phyloP scores from a whole-genome alignment of 1,140 invertebrate genomes.

The Musca domestica region DNA sequence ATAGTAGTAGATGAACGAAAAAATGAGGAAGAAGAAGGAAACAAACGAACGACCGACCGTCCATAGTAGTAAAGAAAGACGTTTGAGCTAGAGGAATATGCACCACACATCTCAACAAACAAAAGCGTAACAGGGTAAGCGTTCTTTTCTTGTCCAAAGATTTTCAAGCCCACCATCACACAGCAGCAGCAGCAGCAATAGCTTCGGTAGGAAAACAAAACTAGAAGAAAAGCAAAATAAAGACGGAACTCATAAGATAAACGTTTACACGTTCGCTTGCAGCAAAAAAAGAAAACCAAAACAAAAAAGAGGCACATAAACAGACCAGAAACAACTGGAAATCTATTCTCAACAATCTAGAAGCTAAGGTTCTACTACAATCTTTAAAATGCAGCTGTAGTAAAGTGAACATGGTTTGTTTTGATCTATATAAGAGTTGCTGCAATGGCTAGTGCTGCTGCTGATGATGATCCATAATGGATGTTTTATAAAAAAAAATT shows the following conservation, averaged over 20 bases:
- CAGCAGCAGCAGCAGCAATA: not conserved
- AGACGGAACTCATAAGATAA: constrained; percentile 5
- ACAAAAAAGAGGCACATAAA: not conserved
- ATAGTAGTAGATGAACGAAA: not conserved
- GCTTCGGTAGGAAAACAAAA: no score
- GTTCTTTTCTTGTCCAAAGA: no score
- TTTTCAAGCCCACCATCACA: not conserved
- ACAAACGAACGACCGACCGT: not conserved
- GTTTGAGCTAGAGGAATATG: not conserved
- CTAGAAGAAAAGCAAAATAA: not conserved
- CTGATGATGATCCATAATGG: no score
- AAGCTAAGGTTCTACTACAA: no score
- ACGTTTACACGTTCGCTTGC: constrained; percentile 14
- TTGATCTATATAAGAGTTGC: no score
- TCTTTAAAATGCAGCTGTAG: no score
- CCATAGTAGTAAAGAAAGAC: not conserved
- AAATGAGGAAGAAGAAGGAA: not conserved
- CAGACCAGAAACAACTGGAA: not conserved
- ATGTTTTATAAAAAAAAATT: no score
- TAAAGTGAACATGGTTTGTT: no score
- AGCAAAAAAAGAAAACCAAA: no score
- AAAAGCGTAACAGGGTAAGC: not conserved
- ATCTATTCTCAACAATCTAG: no score
- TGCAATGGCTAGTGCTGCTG: no score
- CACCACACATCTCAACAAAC: not conserved